Evolutionary conservation across 1,140 invertebrate species (phyloP), one percentile per base, ranked within the genome.

Genomic region (Leptinotarsa defecta): DNA sequence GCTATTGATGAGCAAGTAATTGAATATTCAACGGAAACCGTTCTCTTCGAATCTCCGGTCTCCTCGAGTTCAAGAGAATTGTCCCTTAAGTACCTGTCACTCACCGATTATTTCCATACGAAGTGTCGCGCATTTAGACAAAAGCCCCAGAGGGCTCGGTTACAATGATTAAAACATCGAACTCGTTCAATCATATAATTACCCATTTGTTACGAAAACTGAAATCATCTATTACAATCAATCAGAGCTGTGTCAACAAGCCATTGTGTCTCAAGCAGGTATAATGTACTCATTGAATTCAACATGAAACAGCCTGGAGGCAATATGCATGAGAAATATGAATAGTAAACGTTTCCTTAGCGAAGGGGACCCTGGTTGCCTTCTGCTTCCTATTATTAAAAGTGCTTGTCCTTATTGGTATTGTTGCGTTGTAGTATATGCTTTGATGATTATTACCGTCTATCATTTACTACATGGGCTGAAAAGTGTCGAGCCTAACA

Each of bases 151-250:
- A 57, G 52, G 52, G 52, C 52, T 57, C 52, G 52, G 52, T 57
- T 57, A 57, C 52, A 57, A 17, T 57, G 52, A 57, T 57, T 57
- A 17, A 57, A 57, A 57, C 52, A 57, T 57, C 52, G 52, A 57
- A 57, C n/a, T 57, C 52, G 52, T 57, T 57, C 52, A n/a, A 4
- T 57, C 52, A 57, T 57, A 57, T 57, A 57, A 57, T 57, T 57
- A 57, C n/a, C 52, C 52, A 57, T 57, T 57, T 57, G 52, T 57
- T 57, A 57, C 52, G 52, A 57, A 57, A 57, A 57, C n/a, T 57
- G 52, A 57, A 57, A 19, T 57, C 52, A 57, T 57, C 52, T 57
- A 57, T 57, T 57, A 57, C n/a, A 57, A 57, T 57, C 52, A 57
- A 57, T 57, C 52, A 57, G 13, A 57, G 52, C 52, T 57, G n/a